A percentile compares a stretch with the other conserved stretches of the same genome.
Evolutionary conservation across 2,797 vertebrate genomes (phyloP).

Genomic region (Stomatorhinus walkeri): DNA sequence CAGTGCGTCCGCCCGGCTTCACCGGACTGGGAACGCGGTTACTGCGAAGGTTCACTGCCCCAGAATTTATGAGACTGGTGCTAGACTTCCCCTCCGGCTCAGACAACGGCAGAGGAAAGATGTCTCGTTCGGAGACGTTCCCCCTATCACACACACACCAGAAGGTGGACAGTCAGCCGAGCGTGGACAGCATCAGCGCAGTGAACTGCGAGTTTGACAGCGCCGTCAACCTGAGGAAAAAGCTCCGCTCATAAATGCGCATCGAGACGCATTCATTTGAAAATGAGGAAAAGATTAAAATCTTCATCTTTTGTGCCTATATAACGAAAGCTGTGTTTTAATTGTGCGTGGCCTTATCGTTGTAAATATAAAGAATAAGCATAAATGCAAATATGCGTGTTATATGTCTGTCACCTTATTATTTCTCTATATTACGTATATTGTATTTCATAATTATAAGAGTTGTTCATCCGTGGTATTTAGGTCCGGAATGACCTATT

Average conservation of each 20-base stretch:
- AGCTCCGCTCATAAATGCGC: neutral
- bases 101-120: constrained; percentile 47
- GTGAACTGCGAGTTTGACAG: constrained; percentile 70
- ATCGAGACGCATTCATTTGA: neutral
- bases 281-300: neutral
- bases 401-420: neutral
- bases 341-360: neutral
- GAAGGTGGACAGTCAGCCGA: constrained; percentile 64
- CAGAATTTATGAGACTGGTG: constrained; percentile 67
- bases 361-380: constrained; percentile 6
- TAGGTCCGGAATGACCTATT: neutral
- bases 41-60: constrained; percentile 66
- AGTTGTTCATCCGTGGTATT: neutral
- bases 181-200: constrained; percentile 66
- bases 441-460: neutral
- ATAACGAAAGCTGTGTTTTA: neutral
- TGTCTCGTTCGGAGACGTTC: constrained; percentile 66
- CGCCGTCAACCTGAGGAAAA: constrained; percentile 42
- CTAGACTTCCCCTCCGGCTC: constrained; percentile 53
- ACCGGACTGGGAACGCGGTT: constrained; percentile 57
- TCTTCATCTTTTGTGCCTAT: constrained; percentile 10
- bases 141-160: constrained; percentile 60
- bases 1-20: constrained; percentile 39
- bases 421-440: neutral
- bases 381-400: neutral